Base-by-base conservation (phyloP, 2,888 invertebrate species). In the Seira sanloemensis region DNA sequence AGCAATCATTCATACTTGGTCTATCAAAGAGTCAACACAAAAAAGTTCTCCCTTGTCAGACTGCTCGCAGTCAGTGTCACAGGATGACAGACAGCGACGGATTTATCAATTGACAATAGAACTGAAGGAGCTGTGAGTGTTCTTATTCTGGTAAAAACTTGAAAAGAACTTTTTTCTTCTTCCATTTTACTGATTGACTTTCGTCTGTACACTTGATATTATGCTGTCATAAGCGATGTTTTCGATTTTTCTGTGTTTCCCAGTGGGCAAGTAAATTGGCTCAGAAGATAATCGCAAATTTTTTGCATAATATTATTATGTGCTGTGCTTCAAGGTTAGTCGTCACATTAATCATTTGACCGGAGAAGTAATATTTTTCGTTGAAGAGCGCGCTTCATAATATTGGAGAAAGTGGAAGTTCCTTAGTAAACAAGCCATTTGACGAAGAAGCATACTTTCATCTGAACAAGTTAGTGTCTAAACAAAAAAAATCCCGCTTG, bases 21-120 rank as follows among this genome's bases (percentile, higher is more conserved):
- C 37, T 19, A 71, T 71, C 71, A 71, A 5, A 50, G 12, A 37
- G 50, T 12, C 21, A 46, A 62, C 26, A 16, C 26, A 62, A 18
- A 74, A 24, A 23, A 79, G 21, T 24, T 72, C 66, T 67, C 73
- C 66, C 72, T 79, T 79, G 79, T 79, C 66, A 71, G 71, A 27
- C 46, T 67, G 66, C 72, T 65, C 50, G 62, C 74, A 54, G 54
- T 71, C 65, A 73, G 54, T 73, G 73, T 73, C 68, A 67, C 58
- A n/a, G 5, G 67, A 54, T 66, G 66, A 79, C 50, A 79, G 67
- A 73, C 79, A 73, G 73, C 73, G n/a, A n/a, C n/a, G n/a, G n/a
- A n/a, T n/a, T n/a, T n/a, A n/a, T n/a, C n/a, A n/a, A n/a, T n/a
- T n/a, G n/a, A n/a, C n/a, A n/a, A n/a, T n/a, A n/a, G n/a, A n/a